Evolutionary conservation across 2,888 invertebrate species (phyloP).

Genomic region (Tinea trinotella): DNA sequence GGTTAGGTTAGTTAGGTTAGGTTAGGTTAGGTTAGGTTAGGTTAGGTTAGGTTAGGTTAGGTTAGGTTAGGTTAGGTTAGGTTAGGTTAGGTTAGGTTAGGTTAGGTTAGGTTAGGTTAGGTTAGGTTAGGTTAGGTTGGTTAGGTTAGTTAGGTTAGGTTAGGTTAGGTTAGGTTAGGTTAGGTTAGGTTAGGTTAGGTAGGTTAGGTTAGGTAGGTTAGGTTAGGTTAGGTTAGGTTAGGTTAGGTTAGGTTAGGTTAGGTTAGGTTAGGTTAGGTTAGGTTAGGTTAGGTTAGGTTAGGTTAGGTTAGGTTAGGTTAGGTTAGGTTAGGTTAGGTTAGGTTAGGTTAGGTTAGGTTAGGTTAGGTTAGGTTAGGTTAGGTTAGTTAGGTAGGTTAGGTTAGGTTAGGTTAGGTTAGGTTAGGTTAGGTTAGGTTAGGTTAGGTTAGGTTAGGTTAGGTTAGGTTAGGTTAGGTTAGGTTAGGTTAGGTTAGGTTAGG

Average conservation of each 20-base stretch:
- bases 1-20: conserved; percentile 18
- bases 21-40: conserved; percentile 19
- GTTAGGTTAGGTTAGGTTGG: conserved; percentile 20
- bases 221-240: conserved; percentile 19
- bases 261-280: conserved; percentile 21
- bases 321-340: conserved; percentile 21
- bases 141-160: conserved; percentile 19
- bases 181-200: conserved; percentile 22
- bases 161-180: conserved; percentile 21
- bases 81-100: conserved; percentile 25
- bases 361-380: conserved; percentile 21
- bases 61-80: conserved; percentile 27
- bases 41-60: conserved; percentile 24
- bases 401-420: conserved; percentile 19
- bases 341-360: conserved; percentile 21
- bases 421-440: conserved; percentile 19
- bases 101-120: conserved; percentile 24
- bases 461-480: conserved; percentile 15
- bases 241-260: conserved; percentile 20
- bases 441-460: conserved; percentile 19
- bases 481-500: conserved; percentile 18
- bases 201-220: no score
- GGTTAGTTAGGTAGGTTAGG: no score
- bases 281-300: conserved; percentile 21
- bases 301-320: conserved; percentile 21